Conservation (phyloP, 2,113 vertebrate genomes). For the Callipepla californica region DNA sequence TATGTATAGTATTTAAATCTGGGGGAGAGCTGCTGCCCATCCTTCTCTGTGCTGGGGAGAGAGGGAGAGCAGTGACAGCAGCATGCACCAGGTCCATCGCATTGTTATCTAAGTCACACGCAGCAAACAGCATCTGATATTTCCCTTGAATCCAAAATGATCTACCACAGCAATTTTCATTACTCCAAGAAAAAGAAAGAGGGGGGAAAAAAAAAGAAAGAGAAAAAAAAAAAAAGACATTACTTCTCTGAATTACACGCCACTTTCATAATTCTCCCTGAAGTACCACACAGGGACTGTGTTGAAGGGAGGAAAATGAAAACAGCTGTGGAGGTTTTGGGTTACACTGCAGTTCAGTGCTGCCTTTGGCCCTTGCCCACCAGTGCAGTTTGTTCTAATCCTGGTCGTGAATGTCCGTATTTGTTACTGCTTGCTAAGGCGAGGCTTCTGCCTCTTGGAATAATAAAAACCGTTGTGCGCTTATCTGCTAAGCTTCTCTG, state of each 20-base stretch:
- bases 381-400: conserved; percentile 80
- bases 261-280: conserved; percentile 77
- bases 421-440: conserved; percentile 75
- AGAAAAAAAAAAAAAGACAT: conserved; percentile 49
- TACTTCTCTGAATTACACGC: conserved; percentile 79
- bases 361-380: conserved; percentile 82
- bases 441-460: conserved; percentile 70
- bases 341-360: conserved; percentile 78
- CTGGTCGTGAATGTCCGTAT: conserved; percentile 75
- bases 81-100: background rate
- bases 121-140: conserved; percentile 37
- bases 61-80: background rate
- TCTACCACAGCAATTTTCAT: conserved; percentile 76
- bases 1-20: background rate
- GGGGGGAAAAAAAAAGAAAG: background rate
- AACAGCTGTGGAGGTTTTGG: conserved; percentile 86
- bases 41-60: accelerated
- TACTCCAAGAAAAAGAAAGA: conserved; percentile 65
- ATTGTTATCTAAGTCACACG: conserved; percentile 40
- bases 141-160: conserved; percentile 66
- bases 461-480: conserved; percentile 65
- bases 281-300: conserved; percentile 82
- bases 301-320: conserved; percentile 84
- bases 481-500: conserved; percentile 69
- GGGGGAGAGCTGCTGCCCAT: background rate